Evolutionary conservation across 2,888 invertebrate species (phyloP).

Genomic region (Eremobia ochroleuca): DNA sequence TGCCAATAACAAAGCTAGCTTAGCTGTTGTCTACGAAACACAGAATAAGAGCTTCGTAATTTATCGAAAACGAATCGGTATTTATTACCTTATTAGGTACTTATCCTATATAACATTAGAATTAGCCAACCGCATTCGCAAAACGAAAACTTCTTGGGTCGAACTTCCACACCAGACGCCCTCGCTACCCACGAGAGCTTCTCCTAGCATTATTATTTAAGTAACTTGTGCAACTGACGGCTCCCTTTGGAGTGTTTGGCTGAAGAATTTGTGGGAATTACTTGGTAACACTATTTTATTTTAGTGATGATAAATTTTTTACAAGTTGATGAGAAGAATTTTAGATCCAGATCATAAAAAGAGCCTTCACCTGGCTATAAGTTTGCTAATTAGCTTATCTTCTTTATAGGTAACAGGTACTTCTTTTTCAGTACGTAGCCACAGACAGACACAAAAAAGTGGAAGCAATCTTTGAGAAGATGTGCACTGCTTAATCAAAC

Average conservation of each 20-base stretch:
- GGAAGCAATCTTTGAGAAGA: not conserved
- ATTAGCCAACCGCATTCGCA: conserved; percentile 4
- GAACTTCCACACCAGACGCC: conserved; percentile 42
- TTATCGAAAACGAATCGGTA: not conserved
- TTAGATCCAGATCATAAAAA: not conserved
- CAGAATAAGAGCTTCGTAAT: not conserved
- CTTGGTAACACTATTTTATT: conserved; percentile 17
- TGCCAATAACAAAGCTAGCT: not conserved
- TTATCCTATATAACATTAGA: not conserved
- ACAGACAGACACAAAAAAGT: not conserved
- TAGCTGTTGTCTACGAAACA: not conserved
- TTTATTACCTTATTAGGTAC: not conserved
- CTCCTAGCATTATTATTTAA: conserved; percentile 34
- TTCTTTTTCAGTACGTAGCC: not conserved
- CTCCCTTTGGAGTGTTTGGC: conserved; percentile 6
- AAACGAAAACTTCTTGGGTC: conserved; percentile 40
- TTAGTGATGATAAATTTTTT: not conserved
- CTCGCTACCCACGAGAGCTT: conserved; percentile 30
- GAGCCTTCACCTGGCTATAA: not conserved
- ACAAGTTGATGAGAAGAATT: not conserved
- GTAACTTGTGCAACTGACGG: conserved; percentile 45
- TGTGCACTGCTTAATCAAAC: not conserved
- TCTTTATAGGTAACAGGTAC: not conserved
- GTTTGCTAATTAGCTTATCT: not conserved
- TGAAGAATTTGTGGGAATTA: conserved; percentile 40